These are phyloP conservation scores for Cynopterus sphinx DNA, from an alignment of 2,797 vertebrate genomes.

Conservation along the genomic window DNA sequence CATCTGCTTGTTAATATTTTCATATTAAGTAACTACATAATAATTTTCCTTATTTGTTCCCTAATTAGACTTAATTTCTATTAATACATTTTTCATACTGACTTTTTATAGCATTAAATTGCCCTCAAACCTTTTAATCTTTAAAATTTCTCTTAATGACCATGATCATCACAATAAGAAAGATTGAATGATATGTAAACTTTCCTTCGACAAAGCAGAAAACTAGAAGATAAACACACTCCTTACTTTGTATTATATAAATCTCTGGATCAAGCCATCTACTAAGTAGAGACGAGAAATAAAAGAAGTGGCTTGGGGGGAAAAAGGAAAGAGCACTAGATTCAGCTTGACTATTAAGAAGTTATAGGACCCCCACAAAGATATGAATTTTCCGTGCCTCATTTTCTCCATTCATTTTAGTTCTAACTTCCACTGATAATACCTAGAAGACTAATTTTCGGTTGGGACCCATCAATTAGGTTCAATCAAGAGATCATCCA, in stretches of 20 bases:
- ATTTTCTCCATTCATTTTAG: conserved; percentile 34
- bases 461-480: neutral
- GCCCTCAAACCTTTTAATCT: conserved; percentile 16
- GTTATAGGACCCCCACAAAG: neutral
- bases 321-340: neutral
- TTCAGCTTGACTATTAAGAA: neutral
- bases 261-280: conserved; percentile 20
- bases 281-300: neutral
- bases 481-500: conserved; percentile 39
- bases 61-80: conserved; percentile 38
- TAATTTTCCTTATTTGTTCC: neutral
- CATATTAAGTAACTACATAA: conserved; percentile 31
- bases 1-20: conserved; percentile 8
- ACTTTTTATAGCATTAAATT: conserved; percentile 35
- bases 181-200: neutral
- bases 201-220: conserved; percentile 43
- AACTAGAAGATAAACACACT: neutral
- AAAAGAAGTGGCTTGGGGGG: neutral
- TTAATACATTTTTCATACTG: conserved; percentile 23
- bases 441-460: conserved; percentile 43
- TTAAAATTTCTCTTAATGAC: conserved; percentile 11
- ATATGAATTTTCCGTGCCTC: neutral
- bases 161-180: conserved; percentile 6
- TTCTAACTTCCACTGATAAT: conserved; percentile 13
- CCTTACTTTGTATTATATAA: neutral